Conservation (phyloP, 2,797 vertebrate genomes). For the Eutrigla gurnardus region DNA sequence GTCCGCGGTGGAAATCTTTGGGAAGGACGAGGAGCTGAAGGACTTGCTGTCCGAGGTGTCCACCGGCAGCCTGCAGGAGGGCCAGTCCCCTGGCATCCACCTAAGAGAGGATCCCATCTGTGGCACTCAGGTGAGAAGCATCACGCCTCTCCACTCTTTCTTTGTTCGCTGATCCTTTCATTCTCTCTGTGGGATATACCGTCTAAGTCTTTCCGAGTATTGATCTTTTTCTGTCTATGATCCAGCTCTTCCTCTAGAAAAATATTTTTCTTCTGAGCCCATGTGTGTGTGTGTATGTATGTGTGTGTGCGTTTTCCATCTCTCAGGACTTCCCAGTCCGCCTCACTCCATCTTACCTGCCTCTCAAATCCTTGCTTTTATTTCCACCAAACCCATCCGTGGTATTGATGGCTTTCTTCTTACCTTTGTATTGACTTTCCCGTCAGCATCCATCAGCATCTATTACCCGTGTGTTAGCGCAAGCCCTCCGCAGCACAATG, state of each 20-base stretch:
- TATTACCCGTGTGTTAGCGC: slow-evolving; percentile 67
- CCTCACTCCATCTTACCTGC: slow-evolving; percentile 35
- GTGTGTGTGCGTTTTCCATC: slow-evolving; percentile 40
- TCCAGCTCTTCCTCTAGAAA: slow-evolving; percentile 52
- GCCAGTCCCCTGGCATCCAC: slow-evolving; percentile 91
- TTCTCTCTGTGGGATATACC: slow-evolving; percentile 62
- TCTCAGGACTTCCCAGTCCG: slow-evolving; percentile 50
- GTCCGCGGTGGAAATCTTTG: slow-evolving; percentile 96
- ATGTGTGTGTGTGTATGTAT: slow-evolving; percentile 29
- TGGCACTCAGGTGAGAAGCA: slow-evolving; percentile 91
- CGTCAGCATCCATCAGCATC: slow-evolving; percentile 78
- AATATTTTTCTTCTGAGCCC: slow-evolving; percentile 45
- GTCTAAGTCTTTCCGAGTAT: slow-evolving; percentile 66
- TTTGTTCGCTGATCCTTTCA: slow-evolving; percentile 65
- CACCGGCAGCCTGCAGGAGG: slow-evolving; percentile 90
- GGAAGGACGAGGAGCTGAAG: slow-evolving; percentile 92
- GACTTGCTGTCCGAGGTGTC: slow-evolving; percentile 96
- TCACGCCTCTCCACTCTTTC: slow-evolving; percentile 32
- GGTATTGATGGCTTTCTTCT: slow-evolving; percentile 75
- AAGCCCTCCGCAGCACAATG: slow-evolving; percentile 64
- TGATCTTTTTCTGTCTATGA: slow-evolving; percentile 69
- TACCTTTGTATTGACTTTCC: slow-evolving; percentile 74
- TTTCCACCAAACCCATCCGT: slow-evolving; percentile 60
- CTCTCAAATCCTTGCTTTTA: slow-evolving; percentile 61
- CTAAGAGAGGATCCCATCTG: slow-evolving; percentile 94